A percentile compares a stretch with the other conserved stretches of the same genome.
These are phyloP conservation scores for Scaptomyza cyrtandrae DNA, from an alignment of 2,888 invertebrate genomes.

Conservation along the genomic window DNA sequence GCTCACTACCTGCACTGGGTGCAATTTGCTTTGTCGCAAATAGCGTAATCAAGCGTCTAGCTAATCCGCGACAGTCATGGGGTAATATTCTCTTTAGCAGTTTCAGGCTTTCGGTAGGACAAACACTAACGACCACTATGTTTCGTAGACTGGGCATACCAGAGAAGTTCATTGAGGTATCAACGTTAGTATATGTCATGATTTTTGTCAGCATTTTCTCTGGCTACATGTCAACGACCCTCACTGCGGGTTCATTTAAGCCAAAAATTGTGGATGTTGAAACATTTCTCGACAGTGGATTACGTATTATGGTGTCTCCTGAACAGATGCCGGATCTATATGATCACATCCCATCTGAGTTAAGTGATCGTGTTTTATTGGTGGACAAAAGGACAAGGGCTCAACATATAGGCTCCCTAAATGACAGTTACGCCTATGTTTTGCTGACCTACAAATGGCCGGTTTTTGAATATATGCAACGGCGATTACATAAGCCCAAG, in stretches of 20 bases:
- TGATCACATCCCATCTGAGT: conserved; percentile 13
- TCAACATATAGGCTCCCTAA: conserved; percentile 12
- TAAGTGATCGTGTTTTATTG: conserved; percentile 11
- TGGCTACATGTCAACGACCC: background rate
- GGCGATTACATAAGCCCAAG: conserved; percentile 18
- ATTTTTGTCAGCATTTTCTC: background rate
- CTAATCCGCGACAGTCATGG: background rate
- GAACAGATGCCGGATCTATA: background rate
- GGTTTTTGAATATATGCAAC: conserved; percentile 16
- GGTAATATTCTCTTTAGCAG: background rate
- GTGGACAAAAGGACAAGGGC: conserved; percentile 3
- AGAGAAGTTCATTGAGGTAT: conserved; percentile 11
- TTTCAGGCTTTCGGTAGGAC: background rate
- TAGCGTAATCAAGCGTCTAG: conserved; percentile 2
- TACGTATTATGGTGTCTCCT: conserved; percentile 20
- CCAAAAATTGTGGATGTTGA: conserved; percentile 20
- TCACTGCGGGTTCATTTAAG: background rate
- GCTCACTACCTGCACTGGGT: background rate
- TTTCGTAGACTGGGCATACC: conserved; percentile 1
- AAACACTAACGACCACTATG: background rate
- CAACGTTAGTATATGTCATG: background rate
- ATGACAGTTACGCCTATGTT: conserved; percentile 37
- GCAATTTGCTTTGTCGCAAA: background rate
- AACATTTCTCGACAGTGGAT: conserved; percentile 20
- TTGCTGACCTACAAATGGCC: conserved; percentile 8